Base-by-base conservation (phyloP, 2,113 vertebrate species). In the Tautogolabrus adspersus region DNA sequence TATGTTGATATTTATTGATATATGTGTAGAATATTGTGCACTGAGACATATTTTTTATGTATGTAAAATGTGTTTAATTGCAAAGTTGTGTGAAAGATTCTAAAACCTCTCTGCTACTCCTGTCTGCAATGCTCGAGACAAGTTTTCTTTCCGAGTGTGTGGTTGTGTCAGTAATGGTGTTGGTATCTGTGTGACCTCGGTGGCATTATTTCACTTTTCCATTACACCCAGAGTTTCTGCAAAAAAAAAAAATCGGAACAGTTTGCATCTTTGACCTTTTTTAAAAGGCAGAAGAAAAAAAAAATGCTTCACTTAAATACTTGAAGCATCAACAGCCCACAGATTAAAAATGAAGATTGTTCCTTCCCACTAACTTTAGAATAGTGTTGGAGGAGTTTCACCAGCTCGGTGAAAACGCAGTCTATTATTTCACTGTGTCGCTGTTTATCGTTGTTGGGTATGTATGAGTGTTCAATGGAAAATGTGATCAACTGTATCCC, bases 191-290 rank as follows among this genome's bases (percentile, higher is more conserved):
- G 55, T 46, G 77, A 79, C 78, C 52, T 71, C n/a, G 72, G 79
- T 1, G 12, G 55, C 66, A 56, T 73, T 5, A 47, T 59, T 75
- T 77, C 30, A 71, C 37, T 82, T 87, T 87, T 87, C 72, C 81
- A 74, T 73, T 68, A 30, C 60, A 84, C 49, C 19, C 38, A 26
- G 40, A 46, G 37, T 67, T 55, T 84, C 56, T 83, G 67, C 62
- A 61, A 10, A 60, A 18, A 15, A n/a, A 10, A 34, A 34, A 34
- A 34, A 34, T 6, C 38, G 13, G 49, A 30, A 15, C 8, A 5
- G 42, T 72, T 74, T 74, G 18, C 22, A 37, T 67, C 26, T 84
- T 46, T 75, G 60, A 77, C 72, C 80, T 71, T 37, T 74, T 75
- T 46, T 77, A 47, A 63, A 8, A 19, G 22, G 42, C 56, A 80